Percentiles rank a stretch among this genome's conserved stretches.
These are phyloP conservation scores for Mellivora capensis DNA, from an alignment of 2,113 vertebrate species.

Conservation along the genomic window DNA sequence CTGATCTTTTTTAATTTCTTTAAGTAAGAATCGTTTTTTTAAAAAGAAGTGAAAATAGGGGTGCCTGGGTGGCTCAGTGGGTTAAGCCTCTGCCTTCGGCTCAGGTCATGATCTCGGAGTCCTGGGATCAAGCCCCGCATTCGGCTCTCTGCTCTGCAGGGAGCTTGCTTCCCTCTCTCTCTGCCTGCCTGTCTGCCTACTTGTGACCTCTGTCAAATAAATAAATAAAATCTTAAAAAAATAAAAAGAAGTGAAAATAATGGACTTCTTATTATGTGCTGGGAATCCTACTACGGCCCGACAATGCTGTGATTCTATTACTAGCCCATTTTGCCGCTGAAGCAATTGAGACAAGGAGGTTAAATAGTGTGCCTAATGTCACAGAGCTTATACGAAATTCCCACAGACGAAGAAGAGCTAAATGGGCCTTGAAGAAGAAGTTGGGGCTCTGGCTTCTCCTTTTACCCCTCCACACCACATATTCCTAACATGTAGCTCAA, in stretches of 20 bases:
- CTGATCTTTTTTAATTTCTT: neutral
- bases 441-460: neutral
- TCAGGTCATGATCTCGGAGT: too few relatives aligned
- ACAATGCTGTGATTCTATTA: neutral
- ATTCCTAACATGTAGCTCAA: neutral
- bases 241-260: neutral
- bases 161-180: too few relatives aligned
- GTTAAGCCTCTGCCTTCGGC: too few relatives aligned
- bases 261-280: neutral
- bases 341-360: neutral
- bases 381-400: neutral
- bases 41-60: neutral
- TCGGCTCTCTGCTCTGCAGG: too few relatives aligned
- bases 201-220: too few relatives aligned
- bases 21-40: neutral
- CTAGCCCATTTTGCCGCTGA: neutral
- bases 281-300: neutral
- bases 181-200: too few relatives aligned
- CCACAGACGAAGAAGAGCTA: neutral
- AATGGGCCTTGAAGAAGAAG: neutral
- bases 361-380: neutral
- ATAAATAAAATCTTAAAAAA: too few relatives aligned
- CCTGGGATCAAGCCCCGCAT: too few relatives aligned
- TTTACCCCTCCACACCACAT: neutral
- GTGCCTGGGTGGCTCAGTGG: too few relatives aligned